Conservation (phyloP, 2,797 vertebrate genomes). For the Anguilla pacifica region DNA sequence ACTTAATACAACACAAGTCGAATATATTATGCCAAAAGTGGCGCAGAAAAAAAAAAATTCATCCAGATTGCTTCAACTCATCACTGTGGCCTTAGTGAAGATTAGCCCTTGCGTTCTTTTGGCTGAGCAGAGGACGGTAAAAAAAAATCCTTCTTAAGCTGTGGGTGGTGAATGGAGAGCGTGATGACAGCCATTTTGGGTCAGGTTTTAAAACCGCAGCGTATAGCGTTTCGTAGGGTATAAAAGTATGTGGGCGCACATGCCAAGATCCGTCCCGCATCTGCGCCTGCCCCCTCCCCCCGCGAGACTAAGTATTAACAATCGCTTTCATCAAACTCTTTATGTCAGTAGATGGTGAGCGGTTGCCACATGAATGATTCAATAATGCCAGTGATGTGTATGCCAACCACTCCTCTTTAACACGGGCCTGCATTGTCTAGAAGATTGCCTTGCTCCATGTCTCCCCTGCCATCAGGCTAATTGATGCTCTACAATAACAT, state of each 20-base stretch:
- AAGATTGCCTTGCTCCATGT: not conserved
- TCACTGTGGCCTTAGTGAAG: not conserved
- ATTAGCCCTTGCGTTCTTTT: not conserved
- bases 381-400: conserved; percentile 14
- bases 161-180: not conserved
- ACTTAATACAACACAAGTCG: not conserved
- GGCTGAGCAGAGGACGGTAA: not conserved
- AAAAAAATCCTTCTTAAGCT: not conserved
- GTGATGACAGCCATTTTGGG: conserved; percentile 9
- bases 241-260: not conserved
- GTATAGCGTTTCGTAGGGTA: conserved; percentile 20
- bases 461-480: conserved; percentile 9
- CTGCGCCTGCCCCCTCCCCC: not conserved
- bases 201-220: not conserved
- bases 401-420: conserved; percentile 11
- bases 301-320: conserved; percentile 10
- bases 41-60: not conserved
- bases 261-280: conserved; percentile 9
- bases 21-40: not conserved
- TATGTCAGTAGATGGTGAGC: conserved; percentile 14
- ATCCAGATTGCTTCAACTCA: not conserved
- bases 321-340: conserved; percentile 24
- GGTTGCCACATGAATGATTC: conserved; percentile 31
- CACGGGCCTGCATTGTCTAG: conserved; percentile 25
- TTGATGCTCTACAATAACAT: not conserved